These are phyloP conservation scores for Rhimphoctona megacephalus DNA, from an alignment of 2,888 invertebrate species.

Conservation along the genomic window DNA sequence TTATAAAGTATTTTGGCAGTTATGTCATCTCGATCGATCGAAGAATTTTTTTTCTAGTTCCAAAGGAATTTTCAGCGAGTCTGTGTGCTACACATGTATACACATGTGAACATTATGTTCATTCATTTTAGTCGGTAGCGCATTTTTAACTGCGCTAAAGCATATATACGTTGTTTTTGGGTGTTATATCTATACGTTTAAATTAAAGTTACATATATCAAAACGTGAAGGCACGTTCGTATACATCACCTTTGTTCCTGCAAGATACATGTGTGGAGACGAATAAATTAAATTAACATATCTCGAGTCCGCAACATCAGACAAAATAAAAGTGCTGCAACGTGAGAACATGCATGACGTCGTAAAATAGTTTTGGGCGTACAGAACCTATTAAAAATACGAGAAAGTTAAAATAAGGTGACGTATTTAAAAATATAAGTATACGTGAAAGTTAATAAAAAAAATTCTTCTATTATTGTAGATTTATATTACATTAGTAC, in stretches of 20 bases:
- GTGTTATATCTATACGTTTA: neutral
- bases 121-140: neutral
- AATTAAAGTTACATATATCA: neutral
- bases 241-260: conserved; percentile 7
- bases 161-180: neutral
- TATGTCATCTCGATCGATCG: conserved; percentile 36
- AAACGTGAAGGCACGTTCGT: neutral
- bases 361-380: neutral
- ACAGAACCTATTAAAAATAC: neutral
- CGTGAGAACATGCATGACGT: conserved; percentile 73
- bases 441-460: neutral
- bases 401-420: neutral
- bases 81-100: neutral
- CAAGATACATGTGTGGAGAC: conserved; percentile 51
- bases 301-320: conserved; percentile 70
- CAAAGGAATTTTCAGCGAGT: conserved; percentile 21
- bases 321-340: conserved; percentile 77
- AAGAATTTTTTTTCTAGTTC: conserved; percentile 2
- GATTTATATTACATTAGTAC: too few species aligned
- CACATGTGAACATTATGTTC: neutral
- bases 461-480: neutral
- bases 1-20: conserved; percentile 11
- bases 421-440: neutral
- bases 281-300: conserved; percentile 82
- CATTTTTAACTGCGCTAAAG: neutral